These are phyloP conservation scores for Micromesistius poutassou DNA, from an alignment of 2,797 vertebrate species.

Conservation along the genomic window DNA sequence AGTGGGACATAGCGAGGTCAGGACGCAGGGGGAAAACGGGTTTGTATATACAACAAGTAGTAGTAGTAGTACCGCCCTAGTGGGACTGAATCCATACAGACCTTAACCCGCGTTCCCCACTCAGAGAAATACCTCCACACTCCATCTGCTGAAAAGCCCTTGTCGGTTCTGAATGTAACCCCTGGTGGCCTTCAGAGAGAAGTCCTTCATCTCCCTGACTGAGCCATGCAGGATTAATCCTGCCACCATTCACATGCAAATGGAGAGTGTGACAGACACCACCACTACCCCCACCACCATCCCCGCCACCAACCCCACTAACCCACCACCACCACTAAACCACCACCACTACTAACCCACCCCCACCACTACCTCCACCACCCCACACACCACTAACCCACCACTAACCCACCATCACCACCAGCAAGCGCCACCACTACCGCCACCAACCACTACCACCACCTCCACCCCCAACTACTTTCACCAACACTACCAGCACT, in stretches of 20 bases:
- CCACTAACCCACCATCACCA: no score
- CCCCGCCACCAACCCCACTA: constrained; percentile 19
- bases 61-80: neutral
- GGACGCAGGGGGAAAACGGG: constrained; percentile 2
- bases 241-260: constrained; percentile 79
- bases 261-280: constrained; percentile 60
- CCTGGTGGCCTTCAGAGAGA: constrained; percentile 18
- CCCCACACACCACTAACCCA: neutral
- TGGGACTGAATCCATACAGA: neutral
- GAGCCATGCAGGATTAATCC: constrained; percentile 61
- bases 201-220: constrained; percentile 28
- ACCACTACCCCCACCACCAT: constrained; percentile 12
- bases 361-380: constrained; percentile 24
- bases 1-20: neutral
- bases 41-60: neutral
- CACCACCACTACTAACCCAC: no score
- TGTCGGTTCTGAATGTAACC: neutral
- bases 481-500: constrained; percentile 21
- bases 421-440: neutral
- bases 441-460: constrained; percentile 18
- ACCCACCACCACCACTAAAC: no score
- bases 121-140: neutral
- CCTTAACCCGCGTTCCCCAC: neutral
- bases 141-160: neutral
- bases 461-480: no score